phyloP scores from a whole-genome alignment of 2,888 invertebrate genomes.

The Sycophila texana region DNA sequence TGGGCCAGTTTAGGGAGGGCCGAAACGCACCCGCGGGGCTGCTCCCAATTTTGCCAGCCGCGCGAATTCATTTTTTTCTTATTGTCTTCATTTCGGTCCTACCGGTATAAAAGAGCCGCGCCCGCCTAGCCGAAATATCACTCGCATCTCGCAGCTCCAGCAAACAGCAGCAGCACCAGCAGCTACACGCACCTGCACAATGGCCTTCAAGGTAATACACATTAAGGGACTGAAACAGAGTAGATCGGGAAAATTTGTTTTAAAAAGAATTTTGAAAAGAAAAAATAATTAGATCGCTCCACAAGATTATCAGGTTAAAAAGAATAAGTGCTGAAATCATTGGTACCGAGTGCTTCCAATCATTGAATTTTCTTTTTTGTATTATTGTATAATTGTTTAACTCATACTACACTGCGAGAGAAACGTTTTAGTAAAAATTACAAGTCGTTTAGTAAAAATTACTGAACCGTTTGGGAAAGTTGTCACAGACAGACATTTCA shows the following conservation, averaged over 20 bases:
- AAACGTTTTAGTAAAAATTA: no score
- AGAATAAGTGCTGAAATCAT: background rate
- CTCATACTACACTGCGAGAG: no score
- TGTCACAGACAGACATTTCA: no score
- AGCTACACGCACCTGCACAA: slow-evolving; percentile 61
- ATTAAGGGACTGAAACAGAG: background rate
- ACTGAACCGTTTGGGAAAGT: no score
- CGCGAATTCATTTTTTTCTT: no score
- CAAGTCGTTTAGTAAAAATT: no score
- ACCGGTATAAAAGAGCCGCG: slow-evolving; percentile 64
- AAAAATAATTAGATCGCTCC: background rate
- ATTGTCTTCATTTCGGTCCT: no score
- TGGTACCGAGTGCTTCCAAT: background rate
- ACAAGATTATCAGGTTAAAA: no score
- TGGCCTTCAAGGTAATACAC: slow-evolving; percentile 69
- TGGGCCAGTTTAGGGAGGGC: slow-evolving; percentile 22
- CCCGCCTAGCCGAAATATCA: slow-evolving; percentile 60
- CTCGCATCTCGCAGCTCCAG: slow-evolving; percentile 62
- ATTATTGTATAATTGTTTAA: background rate
- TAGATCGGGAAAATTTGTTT: background rate
- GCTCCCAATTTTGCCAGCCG: no score
- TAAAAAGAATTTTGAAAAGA: background rate
- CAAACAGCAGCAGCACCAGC: slow-evolving; percentile 63
- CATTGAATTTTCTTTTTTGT: background rate
- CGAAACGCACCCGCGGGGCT: slow-evolving; percentile 1